Base-by-base conservation (phyloP, 2,797 vertebrate genomes). In the Dendrocincla tyrannina region DNA sequence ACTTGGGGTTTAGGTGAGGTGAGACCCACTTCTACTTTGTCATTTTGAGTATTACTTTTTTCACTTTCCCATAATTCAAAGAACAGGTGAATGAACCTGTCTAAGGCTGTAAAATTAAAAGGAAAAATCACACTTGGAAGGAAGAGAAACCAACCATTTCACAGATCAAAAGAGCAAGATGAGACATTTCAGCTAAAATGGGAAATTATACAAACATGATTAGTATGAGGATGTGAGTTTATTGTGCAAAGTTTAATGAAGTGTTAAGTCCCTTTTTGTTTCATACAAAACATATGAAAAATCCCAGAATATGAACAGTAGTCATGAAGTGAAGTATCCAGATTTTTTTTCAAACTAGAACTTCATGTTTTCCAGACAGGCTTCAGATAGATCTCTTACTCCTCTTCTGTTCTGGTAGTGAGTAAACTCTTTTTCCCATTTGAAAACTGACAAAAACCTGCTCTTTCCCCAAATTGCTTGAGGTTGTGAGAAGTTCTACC, bases 41-140 rank as follows among this genome's bases (percentile, higher is more conserved):
- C 68, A 91, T 96, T 96, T 94, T 79, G 73, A 93, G 70, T 87
- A 55, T 82, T 84, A 53, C 47, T 83, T 76, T 86, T 77, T 91
- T 69, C 47, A 35, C 41, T 84, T 73, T 64, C 37, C 55, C 23
- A 8, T 90, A 82, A 91, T 94, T 91, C 67, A 82, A 64, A 88
- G 50, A 85, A 60, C 69, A 88, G 80, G 80, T 93, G 79, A 93
- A 88, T 88, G 74, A 93, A 84, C 85, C 81, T 92, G 52, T 92
- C 73, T 76, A 23, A 78, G 39, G 24, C 41, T 91, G 58, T 68
- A 91, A 93, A 95, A 96, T 91, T 91, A 91, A 74, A 83, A 95
- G 64, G 58, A 95, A 81, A 81, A 73, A 76, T 73, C 47, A 17
- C 39, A 39, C 85, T 68, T 47, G 23, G 46, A 83, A 88, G 39